Evolutionary conservation across 2,888 invertebrate genomes (phyloP).

Genomic region (Biston stratarius): DNA sequence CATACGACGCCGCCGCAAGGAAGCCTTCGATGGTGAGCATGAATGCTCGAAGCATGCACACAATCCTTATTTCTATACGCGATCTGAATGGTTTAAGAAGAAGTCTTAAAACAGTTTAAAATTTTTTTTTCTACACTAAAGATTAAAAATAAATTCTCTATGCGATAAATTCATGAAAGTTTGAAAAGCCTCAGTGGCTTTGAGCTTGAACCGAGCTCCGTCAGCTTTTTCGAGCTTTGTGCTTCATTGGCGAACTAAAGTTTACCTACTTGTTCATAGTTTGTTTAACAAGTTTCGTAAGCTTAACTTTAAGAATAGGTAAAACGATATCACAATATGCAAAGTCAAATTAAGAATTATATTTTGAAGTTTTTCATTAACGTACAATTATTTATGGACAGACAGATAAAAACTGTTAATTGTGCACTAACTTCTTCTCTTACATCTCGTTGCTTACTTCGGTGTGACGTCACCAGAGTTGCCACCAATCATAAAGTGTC

Average conservation of each 20-base stretch:
- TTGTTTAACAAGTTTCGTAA: background rate
- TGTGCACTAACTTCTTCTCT: too few relatives aligned
- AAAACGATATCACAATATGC: background rate
- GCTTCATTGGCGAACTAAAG: slow-evolving; percentile 3
- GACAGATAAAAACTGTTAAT: too few relatives aligned
- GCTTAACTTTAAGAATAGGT: background rate
- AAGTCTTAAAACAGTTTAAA: background rate
- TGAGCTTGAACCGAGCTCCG: slow-evolving; percentile 2
- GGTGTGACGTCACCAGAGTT: too few relatives aligned
- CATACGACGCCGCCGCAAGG: too few relatives aligned
- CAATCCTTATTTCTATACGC: too few relatives aligned
- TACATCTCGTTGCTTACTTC: too few relatives aligned
- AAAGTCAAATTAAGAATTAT: background rate
- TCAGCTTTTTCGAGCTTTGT: slow-evolving; percentile 7
- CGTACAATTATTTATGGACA: too few relatives aligned
- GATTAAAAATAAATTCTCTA: background rate
- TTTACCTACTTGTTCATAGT: slow-evolving; percentile 5
- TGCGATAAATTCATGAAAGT: slow-evolving; percentile 18
- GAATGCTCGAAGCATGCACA: too few relatives aligned
- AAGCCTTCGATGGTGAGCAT: too few relatives aligned
- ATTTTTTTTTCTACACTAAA: background rate
- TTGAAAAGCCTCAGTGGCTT: slow-evolving; percentile 20
- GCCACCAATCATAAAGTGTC: too few relatives aligned
- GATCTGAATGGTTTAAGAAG: too few relatives aligned
- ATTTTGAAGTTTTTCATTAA: too few relatives aligned